phyloP scores from a whole-genome alignment of 2,797 vertebrate species.

The Nothura maculosa region DNA sequence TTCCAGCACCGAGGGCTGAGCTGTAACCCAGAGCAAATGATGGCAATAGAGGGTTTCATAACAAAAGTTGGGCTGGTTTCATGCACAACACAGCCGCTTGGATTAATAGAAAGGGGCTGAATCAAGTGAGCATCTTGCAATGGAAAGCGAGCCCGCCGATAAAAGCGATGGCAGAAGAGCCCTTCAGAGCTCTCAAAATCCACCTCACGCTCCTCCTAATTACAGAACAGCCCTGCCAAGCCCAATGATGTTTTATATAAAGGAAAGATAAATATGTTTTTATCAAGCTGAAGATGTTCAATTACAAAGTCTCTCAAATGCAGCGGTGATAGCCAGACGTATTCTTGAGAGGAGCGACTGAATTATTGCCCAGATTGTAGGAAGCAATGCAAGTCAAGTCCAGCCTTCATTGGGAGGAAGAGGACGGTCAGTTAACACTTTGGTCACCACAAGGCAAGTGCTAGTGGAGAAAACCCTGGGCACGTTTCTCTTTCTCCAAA shows the following conservation, averaged over 20 bases:
- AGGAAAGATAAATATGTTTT: neutral
- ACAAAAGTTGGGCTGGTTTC: neutral
- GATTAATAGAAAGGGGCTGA: neutral
- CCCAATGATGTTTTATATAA: neutral
- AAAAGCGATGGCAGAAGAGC: neutral
- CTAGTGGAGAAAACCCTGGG: accelerated
- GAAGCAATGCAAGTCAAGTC: neutral
- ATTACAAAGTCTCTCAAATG: neutral
- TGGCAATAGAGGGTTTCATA: neutral
- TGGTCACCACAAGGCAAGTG: neutral
- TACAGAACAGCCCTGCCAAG: neutral
- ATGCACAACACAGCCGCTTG: accelerated
- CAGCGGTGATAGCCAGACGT: accelerated
- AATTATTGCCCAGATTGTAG: accelerated
- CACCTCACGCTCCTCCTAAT: neutral
- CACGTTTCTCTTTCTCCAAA: neutral
- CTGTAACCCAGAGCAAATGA: neutral
- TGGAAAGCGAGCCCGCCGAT: neutral
- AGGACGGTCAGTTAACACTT: neutral
- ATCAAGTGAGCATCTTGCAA: neutral
- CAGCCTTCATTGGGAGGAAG: neutral
- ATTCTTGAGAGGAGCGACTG: accelerated
- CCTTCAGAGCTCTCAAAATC: neutral
- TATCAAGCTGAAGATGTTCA: neutral
- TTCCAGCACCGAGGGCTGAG: neutral